A percentile compares a stretch with the other conserved stretches of the same genome.
phyloP scores from a whole-genome alignment of 2,888 invertebrate species.

The Morpho deidamia region DNA sequence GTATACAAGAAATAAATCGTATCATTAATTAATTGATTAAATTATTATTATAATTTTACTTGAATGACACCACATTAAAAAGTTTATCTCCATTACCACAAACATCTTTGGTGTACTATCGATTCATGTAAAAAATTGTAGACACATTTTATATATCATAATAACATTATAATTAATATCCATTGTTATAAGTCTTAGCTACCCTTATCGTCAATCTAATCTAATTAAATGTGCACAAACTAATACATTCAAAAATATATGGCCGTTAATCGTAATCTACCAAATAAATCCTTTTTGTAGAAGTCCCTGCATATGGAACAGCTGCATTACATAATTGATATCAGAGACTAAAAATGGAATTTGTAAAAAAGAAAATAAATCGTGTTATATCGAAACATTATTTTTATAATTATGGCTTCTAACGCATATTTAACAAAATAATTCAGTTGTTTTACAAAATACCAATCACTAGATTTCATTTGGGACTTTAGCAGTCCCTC shows the following conservation, averaged over 20 bases:
- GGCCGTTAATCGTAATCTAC: conserved; percentile 34
- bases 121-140: conserved; percentile 3
- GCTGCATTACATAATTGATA: no score
- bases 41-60: background rate
- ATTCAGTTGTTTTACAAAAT: no score
- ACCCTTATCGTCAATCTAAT: conserved; percentile 25
- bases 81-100: conserved; percentile 15
- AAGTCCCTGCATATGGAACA: no score
- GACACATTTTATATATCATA: conserved; percentile 51
- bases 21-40: background rate
- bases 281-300: no score
- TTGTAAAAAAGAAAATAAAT: no score
- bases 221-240: conserved; percentile 21
- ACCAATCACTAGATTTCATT: no score
- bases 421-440: no score
- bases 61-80: background rate
- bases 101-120: conserved; percentile 41
- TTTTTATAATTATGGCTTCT: no score
- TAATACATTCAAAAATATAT: conserved; percentile 32
- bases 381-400: no score
- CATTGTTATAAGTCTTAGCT: conserved; percentile 43
- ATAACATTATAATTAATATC: conserved; percentile 60
- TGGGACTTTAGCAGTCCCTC: background rate
- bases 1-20: conserved; percentile 1
- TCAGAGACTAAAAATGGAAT: no score